Percentiles rank a stretch among this genome's conserved stretches.
Evolutionary conservation across 2,888 invertebrate species (phyloP).

Genomic region (Oegoconia quadripuncta): DNA sequence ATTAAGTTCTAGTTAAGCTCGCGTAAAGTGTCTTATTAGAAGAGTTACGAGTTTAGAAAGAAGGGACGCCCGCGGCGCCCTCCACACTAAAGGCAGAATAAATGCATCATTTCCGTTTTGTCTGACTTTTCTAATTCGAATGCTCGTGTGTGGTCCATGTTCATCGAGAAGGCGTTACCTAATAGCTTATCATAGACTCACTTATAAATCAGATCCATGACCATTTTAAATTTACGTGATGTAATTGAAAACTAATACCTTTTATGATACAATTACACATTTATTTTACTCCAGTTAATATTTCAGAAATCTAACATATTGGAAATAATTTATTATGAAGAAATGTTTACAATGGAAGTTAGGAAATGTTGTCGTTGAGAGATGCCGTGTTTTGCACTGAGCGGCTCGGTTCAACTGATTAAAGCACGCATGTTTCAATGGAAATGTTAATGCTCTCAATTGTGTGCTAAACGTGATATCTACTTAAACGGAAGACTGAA

Average conservation of each 20-base stretch:
- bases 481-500: conserved; percentile 51
- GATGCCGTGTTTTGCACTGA: conserved; percentile 20
- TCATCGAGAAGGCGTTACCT: conserved; percentile 50
- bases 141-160: conserved; percentile 67
- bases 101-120: conserved; percentile 71
- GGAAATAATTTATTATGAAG: no score
- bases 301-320: background rate
- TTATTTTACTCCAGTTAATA: conserved; percentile 6
- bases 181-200: conserved; percentile 42
- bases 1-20: conserved; percentile 63
- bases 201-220: conserved; percentile 49
- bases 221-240: conserved; percentile 23
- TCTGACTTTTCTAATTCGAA: conserved; percentile 67
- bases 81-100: conserved; percentile 55
- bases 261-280: conserved; percentile 5
- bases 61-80: conserved; percentile 66
- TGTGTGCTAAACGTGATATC: conserved; percentile 67
- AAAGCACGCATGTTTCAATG: conserved; percentile 56
- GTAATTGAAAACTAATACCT: conserved; percentile 31
- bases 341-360: background rate
- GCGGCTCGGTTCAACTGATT: conserved; percentile 44
- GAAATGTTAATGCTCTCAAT: conserved; percentile 68
- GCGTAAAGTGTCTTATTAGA: conserved; percentile 69
- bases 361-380: conserved; percentile 6
- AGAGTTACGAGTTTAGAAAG: conserved; percentile 67